Evolutionary conservation across 1,140 invertebrate genomes (phyloP).

Genomic region (Philotrypesis tridentata): DNA sequence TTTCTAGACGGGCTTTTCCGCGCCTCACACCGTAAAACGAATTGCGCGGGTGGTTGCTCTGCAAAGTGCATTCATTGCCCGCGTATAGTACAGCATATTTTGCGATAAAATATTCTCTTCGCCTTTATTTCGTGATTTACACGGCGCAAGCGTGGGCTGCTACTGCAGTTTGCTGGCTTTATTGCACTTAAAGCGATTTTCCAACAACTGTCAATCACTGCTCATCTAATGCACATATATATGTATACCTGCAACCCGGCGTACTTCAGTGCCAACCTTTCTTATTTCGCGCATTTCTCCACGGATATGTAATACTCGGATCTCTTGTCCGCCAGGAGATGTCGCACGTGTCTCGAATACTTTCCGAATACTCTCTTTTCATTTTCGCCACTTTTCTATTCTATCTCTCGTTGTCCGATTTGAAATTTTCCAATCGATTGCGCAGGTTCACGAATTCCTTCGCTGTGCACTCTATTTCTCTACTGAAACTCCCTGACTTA

Average conservation of each 20-base stretch:
- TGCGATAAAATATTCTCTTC: conserved; percentile 15
- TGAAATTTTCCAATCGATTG: not conserved
- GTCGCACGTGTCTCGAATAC: not conserved
- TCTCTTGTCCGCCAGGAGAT: not conserved
- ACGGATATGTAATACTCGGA: too few relatives aligned
- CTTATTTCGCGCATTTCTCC: not conserved
- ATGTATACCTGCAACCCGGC: too few relatives aligned
- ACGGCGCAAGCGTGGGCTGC: not conserved
- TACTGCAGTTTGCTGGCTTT: not conserved
- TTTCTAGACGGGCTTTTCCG: not conserved
- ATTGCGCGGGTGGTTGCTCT: not conserved
- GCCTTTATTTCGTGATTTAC: conserved; percentile 14
- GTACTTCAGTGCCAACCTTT: not conserved
- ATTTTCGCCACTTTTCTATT: not conserved
- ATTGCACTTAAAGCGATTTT: conserved; percentile 7
- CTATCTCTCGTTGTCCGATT: not conserved
- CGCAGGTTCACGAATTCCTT: not conserved
- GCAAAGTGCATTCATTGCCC: not conserved
- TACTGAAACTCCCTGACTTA: not conserved
- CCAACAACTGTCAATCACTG: conserved; percentile 34
- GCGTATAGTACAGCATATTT: not conserved
- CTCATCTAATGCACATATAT: not conserved
- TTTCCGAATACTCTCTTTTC: not conserved
- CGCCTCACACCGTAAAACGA: not conserved
- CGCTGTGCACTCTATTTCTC: not conserved